Conservation (phyloP, 2,888 invertebrate genomes). For the Latrodectus elegans region DNA sequence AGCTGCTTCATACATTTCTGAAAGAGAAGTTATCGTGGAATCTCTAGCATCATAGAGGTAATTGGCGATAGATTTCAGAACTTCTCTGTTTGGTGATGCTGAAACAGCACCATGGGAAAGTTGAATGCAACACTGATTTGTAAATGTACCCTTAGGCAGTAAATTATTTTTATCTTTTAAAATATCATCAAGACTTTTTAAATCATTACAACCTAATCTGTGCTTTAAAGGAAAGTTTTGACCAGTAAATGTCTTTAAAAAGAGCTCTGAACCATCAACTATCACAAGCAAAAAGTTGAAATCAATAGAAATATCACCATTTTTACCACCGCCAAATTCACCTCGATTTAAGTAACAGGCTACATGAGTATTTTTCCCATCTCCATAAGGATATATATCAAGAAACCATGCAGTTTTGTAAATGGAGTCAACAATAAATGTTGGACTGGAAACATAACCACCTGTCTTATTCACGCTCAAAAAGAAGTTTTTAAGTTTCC, state of each 20-base stretch:
- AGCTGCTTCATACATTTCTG: not conserved
- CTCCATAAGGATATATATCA: not conserved
- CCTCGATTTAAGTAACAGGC: not conserved
- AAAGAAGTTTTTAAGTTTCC: not conserved
- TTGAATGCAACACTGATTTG: not conserved
- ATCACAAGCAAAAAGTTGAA: not conserved
- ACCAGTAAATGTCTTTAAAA: not conserved
- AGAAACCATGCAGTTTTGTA: not conserved
- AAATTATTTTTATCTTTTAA: not conserved
- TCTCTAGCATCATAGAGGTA: too few relatives aligned
- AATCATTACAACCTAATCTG: not conserved
- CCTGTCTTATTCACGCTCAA: not conserved
- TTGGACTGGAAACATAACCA: not conserved
- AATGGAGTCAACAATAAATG: not conserved
- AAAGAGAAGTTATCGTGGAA: too few relatives aligned
- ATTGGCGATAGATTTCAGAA: not conserved
- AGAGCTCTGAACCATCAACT: not conserved
- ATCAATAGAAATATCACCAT: too few relatives aligned
- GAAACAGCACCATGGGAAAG: too few relatives aligned
- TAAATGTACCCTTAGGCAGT: not conserved
- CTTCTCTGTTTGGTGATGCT: not conserved
- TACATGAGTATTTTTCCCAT: not conserved
- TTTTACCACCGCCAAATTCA: too few relatives aligned
- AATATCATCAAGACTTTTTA: not conserved
- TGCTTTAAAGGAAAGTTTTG: not conserved